These are phyloP conservation scores for Opisthograptis luteolata DNA, from an alignment of 2,888 invertebrate species.

Conservation along the genomic window DNA sequence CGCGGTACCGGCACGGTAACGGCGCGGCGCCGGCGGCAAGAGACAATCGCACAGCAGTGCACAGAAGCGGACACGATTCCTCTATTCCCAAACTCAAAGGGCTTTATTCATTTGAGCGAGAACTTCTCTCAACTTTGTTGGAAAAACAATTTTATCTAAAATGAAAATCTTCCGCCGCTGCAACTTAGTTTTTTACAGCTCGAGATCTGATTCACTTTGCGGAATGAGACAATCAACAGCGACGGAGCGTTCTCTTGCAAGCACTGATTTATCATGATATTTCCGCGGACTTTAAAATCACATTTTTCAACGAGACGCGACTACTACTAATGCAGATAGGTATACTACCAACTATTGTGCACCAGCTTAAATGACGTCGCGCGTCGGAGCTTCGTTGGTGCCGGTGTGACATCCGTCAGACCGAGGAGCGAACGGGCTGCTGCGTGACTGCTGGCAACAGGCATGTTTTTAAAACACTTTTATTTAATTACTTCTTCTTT, in stretches of 20 bases:
- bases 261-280: slow-evolving; percentile 21
- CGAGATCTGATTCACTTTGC: slow-evolving; percentile 35
- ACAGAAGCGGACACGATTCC: slow-evolving; percentile 6
- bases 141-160: slow-evolving; percentile 40
- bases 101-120: slow-evolving; percentile 36
- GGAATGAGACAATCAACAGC: slow-evolving; percentile 22
- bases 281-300: no score
- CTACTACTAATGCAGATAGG: no score
- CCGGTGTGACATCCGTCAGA: no score
- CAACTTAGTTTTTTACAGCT: slow-evolving; percentile 35
- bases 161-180: slow-evolving; percentile 37
- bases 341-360: no score
- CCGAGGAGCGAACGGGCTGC: no score
- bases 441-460: no score
- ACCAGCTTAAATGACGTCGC: no score
- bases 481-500: no score
- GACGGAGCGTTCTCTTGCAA: not conserved
- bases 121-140: slow-evolving; percentile 31
- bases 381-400: no score
- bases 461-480: no score
- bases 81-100: slow-evolving; percentile 23
- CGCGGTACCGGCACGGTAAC: not conserved
- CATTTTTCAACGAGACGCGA: no score
- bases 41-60: slow-evolving; percentile 15
- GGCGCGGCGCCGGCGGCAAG: not conserved